Base-by-base conservation (phyloP, 2,113 vertebrate species). In the Saguinus midas region DNA sequence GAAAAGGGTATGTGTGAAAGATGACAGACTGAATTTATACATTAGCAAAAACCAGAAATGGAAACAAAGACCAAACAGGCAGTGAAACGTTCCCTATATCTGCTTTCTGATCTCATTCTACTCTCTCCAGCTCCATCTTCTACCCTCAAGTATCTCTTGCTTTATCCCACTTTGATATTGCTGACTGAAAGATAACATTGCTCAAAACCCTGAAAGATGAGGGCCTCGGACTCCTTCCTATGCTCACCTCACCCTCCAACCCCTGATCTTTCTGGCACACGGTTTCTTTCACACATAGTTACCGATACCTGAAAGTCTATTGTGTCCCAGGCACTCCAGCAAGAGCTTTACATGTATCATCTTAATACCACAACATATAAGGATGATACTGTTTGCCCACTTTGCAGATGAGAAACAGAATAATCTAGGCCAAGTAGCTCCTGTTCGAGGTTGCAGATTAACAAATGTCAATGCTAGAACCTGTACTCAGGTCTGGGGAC, bases 341-440 rank as follows among this genome's bases (percentile, higher is more conserved):
- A 72, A 58, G 11, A 57, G 21, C 1, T 82, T 91, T 66, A 14
- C 12, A 43, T 43, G 21, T 43, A 27, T 87, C 72, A 43, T 35
- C 58, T 94, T 66, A 52, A 55, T 37, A n/a, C 45, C 45, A 76
- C 25, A 75, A 52, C 32, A 89, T 79, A 0, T 48, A 29, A 57
- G 87, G 58, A 86, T 68, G 55, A 87, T 43, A 25, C 0, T 14
- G 35, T 10, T 37, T 86, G 23, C 32, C 58, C 52, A 70, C 45
- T 96, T 96, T 13, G 83, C 55, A 61, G 82, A 94, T 50, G 6
- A 20, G 18, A 94, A 94, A 91, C 5, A 95, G 40, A 72, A 84
- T 35, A 6, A 32, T 13, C 64, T 48, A 83, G 3, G 73, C 45
- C 72, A 92, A 92, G 45, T 58, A 4, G 50, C n/a, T 95, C n/a